These are phyloP conservation scores for Ctenicera cuprea DNA, from an alignment of 2,888 invertebrate genomes.

Conservation along the genomic window DNA sequence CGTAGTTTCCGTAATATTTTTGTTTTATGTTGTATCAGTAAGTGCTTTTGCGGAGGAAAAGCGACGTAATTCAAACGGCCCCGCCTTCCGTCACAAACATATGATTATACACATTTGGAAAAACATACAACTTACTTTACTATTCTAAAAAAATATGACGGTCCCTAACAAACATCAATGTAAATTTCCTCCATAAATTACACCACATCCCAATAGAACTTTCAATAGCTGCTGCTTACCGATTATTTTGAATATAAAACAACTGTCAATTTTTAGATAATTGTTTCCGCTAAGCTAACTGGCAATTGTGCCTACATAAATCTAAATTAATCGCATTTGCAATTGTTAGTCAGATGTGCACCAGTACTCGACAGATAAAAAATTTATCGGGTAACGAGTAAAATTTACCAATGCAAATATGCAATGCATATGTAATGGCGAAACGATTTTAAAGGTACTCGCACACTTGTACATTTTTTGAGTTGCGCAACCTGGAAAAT, in stretches of 20 bases:
- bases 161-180: conserved; percentile 41
- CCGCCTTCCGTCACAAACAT: conserved; percentile 52
- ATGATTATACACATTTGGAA: conserved; percentile 49
- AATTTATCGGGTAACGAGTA: too few species aligned
- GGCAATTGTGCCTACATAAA: too few species aligned
- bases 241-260: neutral
- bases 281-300: too few species aligned
- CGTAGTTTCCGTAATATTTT: conserved; percentile 51
- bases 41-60: conserved; percentile 48
- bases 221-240: neutral
- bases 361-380: too few species aligned
- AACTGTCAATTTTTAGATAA: neutral
- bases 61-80: conserved; percentile 46
- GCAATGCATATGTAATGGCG: too few species aligned
- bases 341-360: too few species aligned
- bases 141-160: conserved; percentile 39
- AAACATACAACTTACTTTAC: conserved; percentile 39
- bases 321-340: too few species aligned
- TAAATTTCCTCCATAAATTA: conserved; percentile 27
- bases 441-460: too few species aligned
- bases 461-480: too few species aligned
- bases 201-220: conserved; percentile 11
- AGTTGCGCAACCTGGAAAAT: too few species aligned
- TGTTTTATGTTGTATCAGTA: conserved; percentile 52
- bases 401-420: too few species aligned